Base-by-base conservation (phyloP, 2,888 invertebrate species). In the Harmothoe impar region DNA sequence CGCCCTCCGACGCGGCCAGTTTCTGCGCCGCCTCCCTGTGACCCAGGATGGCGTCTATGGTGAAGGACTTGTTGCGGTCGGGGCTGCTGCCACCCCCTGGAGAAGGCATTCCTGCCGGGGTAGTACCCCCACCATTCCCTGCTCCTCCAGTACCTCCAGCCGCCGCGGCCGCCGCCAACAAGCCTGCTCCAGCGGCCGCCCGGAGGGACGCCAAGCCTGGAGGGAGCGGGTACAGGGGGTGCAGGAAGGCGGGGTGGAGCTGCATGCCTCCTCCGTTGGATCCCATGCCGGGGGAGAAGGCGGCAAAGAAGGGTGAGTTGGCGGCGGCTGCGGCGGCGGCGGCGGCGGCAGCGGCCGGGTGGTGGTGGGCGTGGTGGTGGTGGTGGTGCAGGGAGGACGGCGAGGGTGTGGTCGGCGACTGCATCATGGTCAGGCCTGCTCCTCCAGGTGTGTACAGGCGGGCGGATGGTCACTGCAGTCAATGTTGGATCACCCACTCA, bases 171-270 rank as follows among this genome's bases (percentile, higher is more conserved):
- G 89, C 89, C n/a, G 43, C 35, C 12, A 56, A 25, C 56, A 25
- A 10, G 20, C 31, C 54, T 15, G 52, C 52, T 25, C 31, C 54
- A n/a, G 56, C 56, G 20, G 62, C 89, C 35, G 89, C 62, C 35
- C 89, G 89, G 0, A 90, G 90, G 5, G 90, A 54, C 23, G 78
- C 78, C 23, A 81, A n/a, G 1, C 54, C 77, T 20, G 78, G 90
- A 15, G 90, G 81, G 5, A 81, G 56, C n/a, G 52, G 77, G 81
- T 90, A 90, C 51, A 90, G 56, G 20, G 90, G 90, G 56, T 90
- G 90, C 17, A 90, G 90, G 81, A 90, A 90, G 56, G 90, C 90
- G 23, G 90, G 90, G 35, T 90, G 90, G 23, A 90, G 90, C 33
- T 84, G 81, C 56, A 84, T 10, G 20, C 77, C 51, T 15, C 54